Evolutionary conservation across 1,140 invertebrate genomes (phyloP).

Genomic region (Patella vulgata): DNA sequence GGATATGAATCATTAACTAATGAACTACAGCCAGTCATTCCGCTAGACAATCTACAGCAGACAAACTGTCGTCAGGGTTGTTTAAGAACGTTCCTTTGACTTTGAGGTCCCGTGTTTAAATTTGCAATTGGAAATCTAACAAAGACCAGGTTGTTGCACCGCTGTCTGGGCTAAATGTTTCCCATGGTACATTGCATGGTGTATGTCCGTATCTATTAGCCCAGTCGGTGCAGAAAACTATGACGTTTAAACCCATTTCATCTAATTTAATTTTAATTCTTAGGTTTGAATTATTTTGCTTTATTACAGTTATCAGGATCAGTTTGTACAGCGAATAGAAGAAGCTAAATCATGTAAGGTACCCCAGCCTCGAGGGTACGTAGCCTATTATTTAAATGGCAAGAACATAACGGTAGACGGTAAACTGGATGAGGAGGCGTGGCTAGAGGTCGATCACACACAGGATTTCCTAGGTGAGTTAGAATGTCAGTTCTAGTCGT

Average conservation of each 20-base stretch:
- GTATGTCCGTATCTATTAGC: background rate
- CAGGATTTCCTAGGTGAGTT: constrained; percentile 40
- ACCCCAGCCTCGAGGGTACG: constrained; percentile 31
- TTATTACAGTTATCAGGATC: constrained; percentile 11
- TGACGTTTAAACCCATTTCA: background rate
- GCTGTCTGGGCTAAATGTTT: background rate
- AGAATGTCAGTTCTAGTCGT: no score
- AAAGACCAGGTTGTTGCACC: no score
- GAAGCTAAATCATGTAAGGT: constrained; percentile 17
- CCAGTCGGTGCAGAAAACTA: background rate
- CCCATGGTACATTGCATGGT: background rate
- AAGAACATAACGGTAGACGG: constrained; percentile 37
- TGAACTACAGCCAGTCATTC: no score
- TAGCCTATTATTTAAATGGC: constrained; percentile 34
- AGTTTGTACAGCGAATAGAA: constrained; percentile 7
- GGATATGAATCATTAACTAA: no score
- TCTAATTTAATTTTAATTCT: background rate
- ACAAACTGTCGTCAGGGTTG: no score
- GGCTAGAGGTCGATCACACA: constrained; percentile 38
- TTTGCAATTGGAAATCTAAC: no score
- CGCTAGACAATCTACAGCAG: no score
- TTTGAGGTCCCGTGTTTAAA: no score
- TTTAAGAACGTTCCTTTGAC: no score
- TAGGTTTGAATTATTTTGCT: background rate
- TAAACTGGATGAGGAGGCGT: constrained; percentile 36